phyloP scores from a whole-genome alignment of 2,113 vertebrate genomes.

The Marmota monax region DNA sequence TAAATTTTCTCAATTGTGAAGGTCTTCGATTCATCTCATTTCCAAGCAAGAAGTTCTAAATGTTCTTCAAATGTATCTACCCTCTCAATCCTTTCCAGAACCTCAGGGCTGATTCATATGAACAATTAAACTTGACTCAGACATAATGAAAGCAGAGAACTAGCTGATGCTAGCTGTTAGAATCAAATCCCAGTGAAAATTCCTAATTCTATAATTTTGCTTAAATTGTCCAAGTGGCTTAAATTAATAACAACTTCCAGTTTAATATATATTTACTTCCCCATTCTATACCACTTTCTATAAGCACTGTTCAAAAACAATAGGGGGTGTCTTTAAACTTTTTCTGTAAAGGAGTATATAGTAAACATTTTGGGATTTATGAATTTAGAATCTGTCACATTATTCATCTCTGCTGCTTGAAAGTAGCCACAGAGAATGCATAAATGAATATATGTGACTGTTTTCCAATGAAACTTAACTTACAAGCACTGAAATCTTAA shows the following conservation, averaged over 20 bases:
- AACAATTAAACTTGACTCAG: background rate
- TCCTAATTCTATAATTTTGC: background rate
- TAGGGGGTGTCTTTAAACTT: background rate
- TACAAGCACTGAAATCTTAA: background rate
- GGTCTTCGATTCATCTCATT: background rate
- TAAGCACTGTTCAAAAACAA: background rate
- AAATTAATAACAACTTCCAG: background rate
- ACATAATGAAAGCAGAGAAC: background rate
- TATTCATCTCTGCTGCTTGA: background rate
- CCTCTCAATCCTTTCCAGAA: background rate
- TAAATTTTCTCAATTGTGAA: background rate
- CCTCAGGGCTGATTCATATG: background rate
- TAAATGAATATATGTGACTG: background rate
- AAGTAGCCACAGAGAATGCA: background rate
- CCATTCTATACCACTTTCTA: background rate
- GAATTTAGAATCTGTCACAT: background rate
- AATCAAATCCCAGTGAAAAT: background rate
- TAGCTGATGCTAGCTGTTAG: background rate
- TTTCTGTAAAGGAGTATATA: background rate
- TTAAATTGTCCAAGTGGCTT: background rate
- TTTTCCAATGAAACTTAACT: background rate
- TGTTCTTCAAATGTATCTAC: background rate
- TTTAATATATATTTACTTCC: background rate
- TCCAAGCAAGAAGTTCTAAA: background rate
- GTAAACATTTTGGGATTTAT: background rate